Base-by-base conservation (phyloP, 2,888 invertebrate genomes). In the Eupithecia subumbrata region DNA sequence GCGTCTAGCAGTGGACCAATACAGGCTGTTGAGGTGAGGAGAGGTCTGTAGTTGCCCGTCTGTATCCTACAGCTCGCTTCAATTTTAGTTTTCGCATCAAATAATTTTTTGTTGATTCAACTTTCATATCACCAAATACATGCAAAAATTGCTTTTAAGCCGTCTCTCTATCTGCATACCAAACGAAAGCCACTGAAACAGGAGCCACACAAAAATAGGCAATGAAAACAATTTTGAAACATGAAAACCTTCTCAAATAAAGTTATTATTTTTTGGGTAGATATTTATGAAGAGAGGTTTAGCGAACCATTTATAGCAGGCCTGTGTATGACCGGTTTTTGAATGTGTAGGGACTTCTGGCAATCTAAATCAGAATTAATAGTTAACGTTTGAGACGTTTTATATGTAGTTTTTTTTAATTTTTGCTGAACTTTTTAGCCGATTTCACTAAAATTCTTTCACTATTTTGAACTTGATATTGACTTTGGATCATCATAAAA, bases 81-180 rank as follows among this genome's bases (percentile, higher is more conserved):
- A 52, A 68, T 75, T 75, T 75, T 69, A 48, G 69, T 67, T 69
- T 40, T 34, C 40, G 69, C 69, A 37, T 75, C 69, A 63, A 72
- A 72, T 64, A 40, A 69, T 75, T 64, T 52, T 67, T 72, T 69
- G 63, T 69, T 45, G 64, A 43, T 71, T 66, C 64, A 64, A 64
- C 64, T 64, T 70, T 45, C 43, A 64, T 71, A 71, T 45, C 70
- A 56, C 22, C 71, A 48, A 64, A 71, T 64, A 34, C 34, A 64
- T 71, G 64, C 64, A 71, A 71, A 64, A 45, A 71, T 63, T 11
- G 71, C 71, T 71, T 71, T 71, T 63, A 63, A 63, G 18, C 63
- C 52, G 30, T 25, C 11, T 11, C 45, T 63, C 0, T 30, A 72
- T 75, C 60, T 68, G 71, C 71, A 63, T 71, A 75, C 60, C 75